A percentile compares a stretch with the other conserved stretches of the same genome.
Conservation (phyloP, 2,888 invertebrate species). For the Pammene fasciana region DNA sequence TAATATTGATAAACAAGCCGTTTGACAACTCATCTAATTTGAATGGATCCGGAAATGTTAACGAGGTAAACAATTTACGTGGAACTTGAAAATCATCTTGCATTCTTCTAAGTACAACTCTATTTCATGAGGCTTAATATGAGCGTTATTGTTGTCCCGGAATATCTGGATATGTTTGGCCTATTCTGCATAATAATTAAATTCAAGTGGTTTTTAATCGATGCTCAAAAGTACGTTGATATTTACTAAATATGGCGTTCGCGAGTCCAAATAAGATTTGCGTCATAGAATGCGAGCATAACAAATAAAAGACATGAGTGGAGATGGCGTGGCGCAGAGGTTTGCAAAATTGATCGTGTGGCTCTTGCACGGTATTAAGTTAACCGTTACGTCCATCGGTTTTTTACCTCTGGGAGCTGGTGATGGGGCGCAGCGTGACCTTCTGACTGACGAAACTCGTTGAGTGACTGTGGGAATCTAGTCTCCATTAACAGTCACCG, state of each 20-base stretch:
- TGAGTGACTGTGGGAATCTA: slow-evolving; percentile 40
- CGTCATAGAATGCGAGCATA: slow-evolving; percentile 28
- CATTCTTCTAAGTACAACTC: not conserved
- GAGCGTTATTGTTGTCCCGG: not conserved
- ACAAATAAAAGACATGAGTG: slow-evolving; percentile 38
- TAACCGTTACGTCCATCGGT: slow-evolving; percentile 50
- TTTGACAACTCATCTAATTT: slow-evolving; percentile 5
- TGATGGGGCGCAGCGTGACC: slow-evolving; percentile 45
- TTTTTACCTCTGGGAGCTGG: slow-evolving; percentile 42
- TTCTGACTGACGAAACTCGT: slow-evolving; percentile 47
- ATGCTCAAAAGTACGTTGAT: slow-evolving; percentile 21
- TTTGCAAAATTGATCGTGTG: slow-evolving; percentile 36
- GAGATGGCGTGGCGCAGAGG: slow-evolving; percentile 1
- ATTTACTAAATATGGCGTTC: slow-evolving; percentile 13
- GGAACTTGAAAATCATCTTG: slow-evolving; percentile 1
- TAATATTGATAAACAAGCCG: slow-evolving; percentile 35
- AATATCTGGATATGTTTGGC: not conserved
- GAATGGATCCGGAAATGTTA: slow-evolving; percentile 17
- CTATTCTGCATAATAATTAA: slow-evolving; percentile 7
- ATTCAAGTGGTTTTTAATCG: slow-evolving; percentile 22
- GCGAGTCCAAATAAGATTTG: slow-evolving; percentile 21
- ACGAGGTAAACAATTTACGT: slow-evolving; percentile 17
- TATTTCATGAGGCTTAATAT: not conserved
- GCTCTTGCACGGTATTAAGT: slow-evolving; percentile 35
- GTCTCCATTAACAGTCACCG: slow-evolving; percentile 24